Conservation (phyloP, 2,888 invertebrate genomes). For the Galeopsomyia nigrocyanea region DNA sequence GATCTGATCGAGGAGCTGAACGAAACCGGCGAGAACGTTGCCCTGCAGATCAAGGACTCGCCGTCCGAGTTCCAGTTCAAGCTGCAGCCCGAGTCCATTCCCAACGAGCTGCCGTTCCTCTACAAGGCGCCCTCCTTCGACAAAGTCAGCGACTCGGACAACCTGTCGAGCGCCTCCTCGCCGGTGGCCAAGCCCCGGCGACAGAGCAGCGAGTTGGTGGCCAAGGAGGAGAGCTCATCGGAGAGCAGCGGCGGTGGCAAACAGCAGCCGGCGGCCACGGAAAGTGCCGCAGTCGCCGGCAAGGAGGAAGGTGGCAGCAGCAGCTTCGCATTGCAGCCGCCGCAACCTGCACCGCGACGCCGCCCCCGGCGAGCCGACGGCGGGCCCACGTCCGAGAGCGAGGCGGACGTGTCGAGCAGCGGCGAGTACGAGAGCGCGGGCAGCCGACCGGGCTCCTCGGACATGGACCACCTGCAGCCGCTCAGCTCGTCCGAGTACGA, state of each 20-base stretch:
- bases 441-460: slow-evolving; percentile 88
- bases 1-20: slow-evolving; percentile 79
- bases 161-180: slow-evolving; percentile 55
- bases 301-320: slow-evolving; percentile 57
- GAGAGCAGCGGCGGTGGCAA: slow-evolving; percentile 34
- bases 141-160: slow-evolving; percentile 54
- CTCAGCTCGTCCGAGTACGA: slow-evolving; percentile 88
- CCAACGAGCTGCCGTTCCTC: slow-evolving; percentile 71
- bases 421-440: slow-evolving; percentile 82
- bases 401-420: slow-evolving; percentile 87
- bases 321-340: slow-evolving; percentile 54
- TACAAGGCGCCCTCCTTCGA: slow-evolving; percentile 68
- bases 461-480: slow-evolving; percentile 81
- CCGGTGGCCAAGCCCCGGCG: slow-evolving; percentile 55
- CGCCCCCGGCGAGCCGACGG: slow-evolving; percentile 57
- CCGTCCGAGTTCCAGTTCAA: slow-evolving; percentile 83
- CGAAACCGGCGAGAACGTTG: slow-evolving; percentile 72
- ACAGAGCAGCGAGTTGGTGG: slow-evolving; percentile 37
- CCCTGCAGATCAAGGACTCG: slow-evolving; percentile 74
- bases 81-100: slow-evolving; percentile 73
- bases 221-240: slow-evolving; percentile 63
- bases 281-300: slow-evolving; percentile 38
- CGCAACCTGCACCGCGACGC: slow-evolving; percentile 64
- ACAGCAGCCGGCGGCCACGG: too few relatives aligned
- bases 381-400: slow-evolving; percentile 83